Evolutionary conservation across 2,797 vertebrate species (phyloP).

Genomic region (Falco peregrinus): DNA sequence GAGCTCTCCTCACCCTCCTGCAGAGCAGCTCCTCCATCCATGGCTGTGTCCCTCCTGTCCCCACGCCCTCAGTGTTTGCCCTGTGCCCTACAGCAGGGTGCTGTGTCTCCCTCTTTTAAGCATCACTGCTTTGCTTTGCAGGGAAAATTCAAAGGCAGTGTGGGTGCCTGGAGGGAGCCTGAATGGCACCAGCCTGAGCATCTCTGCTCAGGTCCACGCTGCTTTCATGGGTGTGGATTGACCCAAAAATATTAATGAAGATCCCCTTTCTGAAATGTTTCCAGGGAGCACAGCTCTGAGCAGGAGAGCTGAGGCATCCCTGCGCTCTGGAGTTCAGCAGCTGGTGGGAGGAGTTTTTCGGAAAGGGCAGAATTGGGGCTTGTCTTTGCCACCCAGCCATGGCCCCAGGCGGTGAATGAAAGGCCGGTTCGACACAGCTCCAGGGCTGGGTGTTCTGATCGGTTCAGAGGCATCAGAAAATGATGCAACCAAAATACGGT

Average conservation of each 20-base stretch:
- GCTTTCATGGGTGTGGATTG: accelerated
- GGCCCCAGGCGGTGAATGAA: too few species aligned
- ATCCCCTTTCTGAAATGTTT: background rate
- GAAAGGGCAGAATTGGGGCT: background rate
- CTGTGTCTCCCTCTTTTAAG: background rate
- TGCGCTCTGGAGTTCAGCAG: background rate
- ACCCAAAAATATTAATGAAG: background rate
- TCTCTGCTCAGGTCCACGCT: background rate
- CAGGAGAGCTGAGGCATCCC: background rate
- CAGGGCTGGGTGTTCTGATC: background rate
- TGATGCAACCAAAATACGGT: background rate
- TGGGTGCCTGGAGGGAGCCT: background rate
- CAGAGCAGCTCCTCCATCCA: background rate
- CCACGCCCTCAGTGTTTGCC: accelerated
- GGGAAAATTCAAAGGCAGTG: background rate
- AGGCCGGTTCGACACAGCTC: background rate
- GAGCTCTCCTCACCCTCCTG: background rate
- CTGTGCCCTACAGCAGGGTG: background rate
- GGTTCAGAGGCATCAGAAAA: background rate
- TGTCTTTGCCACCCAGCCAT: accelerated
- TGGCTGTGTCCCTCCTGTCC: background rate
- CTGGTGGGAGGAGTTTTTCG: background rate
- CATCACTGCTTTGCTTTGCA: background rate
- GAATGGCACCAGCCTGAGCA: background rate
- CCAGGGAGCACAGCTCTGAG: background rate